Conservation (phyloP, 2,113 vertebrate genomes). For the Brevimyrus niger region DNA sequence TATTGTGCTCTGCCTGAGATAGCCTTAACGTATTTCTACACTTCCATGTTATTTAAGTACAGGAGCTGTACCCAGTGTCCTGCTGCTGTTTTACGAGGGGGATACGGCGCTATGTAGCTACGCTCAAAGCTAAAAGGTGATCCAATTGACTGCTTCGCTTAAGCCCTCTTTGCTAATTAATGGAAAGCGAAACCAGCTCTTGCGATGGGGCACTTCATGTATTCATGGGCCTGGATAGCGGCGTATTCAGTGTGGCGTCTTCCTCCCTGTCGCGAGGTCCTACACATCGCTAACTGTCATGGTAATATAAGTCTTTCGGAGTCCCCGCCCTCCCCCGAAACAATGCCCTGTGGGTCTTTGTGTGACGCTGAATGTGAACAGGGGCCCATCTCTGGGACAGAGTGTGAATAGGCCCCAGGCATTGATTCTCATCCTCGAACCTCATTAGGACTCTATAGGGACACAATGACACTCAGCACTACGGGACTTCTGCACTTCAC, state of each 20-base stretch:
- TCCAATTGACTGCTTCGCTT: background rate
- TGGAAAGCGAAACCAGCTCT: background rate
- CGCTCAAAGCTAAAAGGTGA: background rate
- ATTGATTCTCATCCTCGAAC: conserved; percentile 86
- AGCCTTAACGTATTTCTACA: background rate
- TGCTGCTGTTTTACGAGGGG: background rate
- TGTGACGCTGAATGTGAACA: conserved; percentile 76
- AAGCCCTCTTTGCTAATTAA: conserved; percentile 14
- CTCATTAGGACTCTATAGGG: conserved; percentile 98
- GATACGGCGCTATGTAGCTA: background rate
- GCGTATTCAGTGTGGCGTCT: background rate
- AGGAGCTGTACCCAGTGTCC: background rate
- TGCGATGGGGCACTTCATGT: background rate
- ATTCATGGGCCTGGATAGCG: background rate
- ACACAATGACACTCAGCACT: conserved; percentile 83
- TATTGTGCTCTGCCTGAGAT: background rate
- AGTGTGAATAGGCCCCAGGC: conserved; percentile 77
- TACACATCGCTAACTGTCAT: conserved; percentile 75
- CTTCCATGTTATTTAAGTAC: background rate
- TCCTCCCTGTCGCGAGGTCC: conserved; percentile 59
- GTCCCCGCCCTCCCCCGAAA: conserved; percentile 46
- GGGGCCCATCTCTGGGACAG: conserved; percentile 85
- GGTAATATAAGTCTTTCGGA: conserved; percentile 56
- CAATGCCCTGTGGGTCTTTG: conserved; percentile 82
- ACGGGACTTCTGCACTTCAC: conserved; percentile 80